Evolutionary conservation across 1,140 invertebrate species (phyloP).

Genomic region (Ylistrum balloti): DNA sequence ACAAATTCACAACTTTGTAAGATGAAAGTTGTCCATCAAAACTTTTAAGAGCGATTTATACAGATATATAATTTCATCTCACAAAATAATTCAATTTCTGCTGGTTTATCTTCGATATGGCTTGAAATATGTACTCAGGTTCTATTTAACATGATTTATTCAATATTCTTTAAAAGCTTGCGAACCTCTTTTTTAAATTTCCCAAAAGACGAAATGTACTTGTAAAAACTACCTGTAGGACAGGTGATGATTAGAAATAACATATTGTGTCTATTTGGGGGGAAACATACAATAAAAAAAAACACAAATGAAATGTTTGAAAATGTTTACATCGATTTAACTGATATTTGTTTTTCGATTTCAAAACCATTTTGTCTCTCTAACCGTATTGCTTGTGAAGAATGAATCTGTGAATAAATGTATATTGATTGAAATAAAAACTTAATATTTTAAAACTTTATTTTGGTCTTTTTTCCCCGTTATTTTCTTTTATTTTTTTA

Average conservation of each 20-base stretch:
- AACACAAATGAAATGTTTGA: too few species aligned
- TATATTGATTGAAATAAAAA: slow-evolving; percentile 30
- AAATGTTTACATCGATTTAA: too few species aligned
- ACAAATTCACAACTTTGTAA: background rate
- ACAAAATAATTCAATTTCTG: slow-evolving; percentile 1
- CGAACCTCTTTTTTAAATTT: too few species aligned
- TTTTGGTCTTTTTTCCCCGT: too few species aligned
- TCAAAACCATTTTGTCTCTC: background rate
- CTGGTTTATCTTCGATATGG: background rate
- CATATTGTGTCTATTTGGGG: too few species aligned
- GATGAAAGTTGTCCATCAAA: background rate
- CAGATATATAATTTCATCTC: background rate
- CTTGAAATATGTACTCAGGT: background rate
- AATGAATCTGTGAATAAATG: slow-evolving; percentile 39
- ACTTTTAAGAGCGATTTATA: background rate
- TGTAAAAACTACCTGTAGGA: too few species aligned
- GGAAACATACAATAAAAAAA: too few species aligned
- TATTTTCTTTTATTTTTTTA: too few species aligned
- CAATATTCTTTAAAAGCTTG: background rate
- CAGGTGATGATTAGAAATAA: too few species aligned
- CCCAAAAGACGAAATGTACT: too few species aligned
- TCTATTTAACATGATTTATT: background rate
- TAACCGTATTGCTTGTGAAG: background rate
- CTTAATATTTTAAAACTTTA: background rate
- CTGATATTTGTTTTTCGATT: too few species aligned